phyloP scores from a whole-genome alignment of 2,888 invertebrate genomes.

The Pelosia muscerda region DNA sequence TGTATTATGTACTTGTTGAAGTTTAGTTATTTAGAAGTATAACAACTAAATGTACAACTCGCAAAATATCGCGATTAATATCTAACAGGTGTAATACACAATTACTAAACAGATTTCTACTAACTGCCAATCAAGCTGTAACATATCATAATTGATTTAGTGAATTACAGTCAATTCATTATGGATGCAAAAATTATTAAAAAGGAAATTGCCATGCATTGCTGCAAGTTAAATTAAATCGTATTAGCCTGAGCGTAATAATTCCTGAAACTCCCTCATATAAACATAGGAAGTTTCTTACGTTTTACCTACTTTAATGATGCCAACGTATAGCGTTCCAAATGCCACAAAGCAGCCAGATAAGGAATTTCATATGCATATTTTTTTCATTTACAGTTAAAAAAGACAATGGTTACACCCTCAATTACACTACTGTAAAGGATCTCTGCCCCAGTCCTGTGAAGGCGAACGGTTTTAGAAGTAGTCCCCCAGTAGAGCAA shows the following conservation, averaged over 20 bases:
- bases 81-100: constrained; percentile 7
- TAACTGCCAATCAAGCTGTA: not conserved
- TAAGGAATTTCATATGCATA: not conserved
- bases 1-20: too few relatives aligned
- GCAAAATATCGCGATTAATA: not conserved
- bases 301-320: not conserved
- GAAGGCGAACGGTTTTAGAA: constrained; percentile 81
- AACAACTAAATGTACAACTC: not conserved
- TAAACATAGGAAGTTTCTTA: too few relatives aligned
- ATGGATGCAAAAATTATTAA: constrained; percentile 15
- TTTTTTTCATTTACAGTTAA: constrained; percentile 71
- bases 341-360: not conserved
- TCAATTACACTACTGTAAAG: constrained; percentile 83
- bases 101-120: not conserved
- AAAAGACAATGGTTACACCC: constrained; percentile 84
- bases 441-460: constrained; percentile 84
- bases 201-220: too few relatives aligned
- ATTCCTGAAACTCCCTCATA: too few relatives aligned
- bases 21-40: not conserved
- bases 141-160: constrained; percentile 16
- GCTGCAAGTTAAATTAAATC: too few relatives aligned
- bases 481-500: constrained; percentile 83
- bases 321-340: not conserved
- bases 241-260: too few relatives aligned
- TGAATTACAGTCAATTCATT: constrained; percentile 16